Percentiles rank a stretch among this genome's conserved stretches.
Evolutionary conservation across 2,797 vertebrate genomes (phyloP).

Genomic region (Aldrovandia affinis): DNA sequence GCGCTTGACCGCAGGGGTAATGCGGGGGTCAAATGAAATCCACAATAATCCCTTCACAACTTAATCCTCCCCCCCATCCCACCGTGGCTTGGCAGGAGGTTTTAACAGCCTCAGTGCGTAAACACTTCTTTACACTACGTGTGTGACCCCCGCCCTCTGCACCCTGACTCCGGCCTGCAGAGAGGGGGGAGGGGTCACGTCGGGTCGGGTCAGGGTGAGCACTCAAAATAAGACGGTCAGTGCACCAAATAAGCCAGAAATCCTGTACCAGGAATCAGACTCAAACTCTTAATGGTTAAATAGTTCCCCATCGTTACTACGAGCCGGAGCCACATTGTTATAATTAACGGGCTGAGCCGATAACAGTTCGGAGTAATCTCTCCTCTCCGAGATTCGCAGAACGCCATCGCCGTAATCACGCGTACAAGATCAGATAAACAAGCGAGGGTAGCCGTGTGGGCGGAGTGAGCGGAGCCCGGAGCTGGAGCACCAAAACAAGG

Average conservation of each 20-base stretch:
- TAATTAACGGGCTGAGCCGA: slow-evolving; percentile 7
- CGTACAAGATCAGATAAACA: slow-evolving; percentile 9
- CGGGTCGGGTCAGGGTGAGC: not conserved
- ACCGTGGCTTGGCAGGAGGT: not conserved
- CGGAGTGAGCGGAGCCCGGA: not conserved
- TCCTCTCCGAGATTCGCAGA: slow-evolving; percentile 3
- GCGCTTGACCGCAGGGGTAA: not conserved
- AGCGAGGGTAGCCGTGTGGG: not conserved
- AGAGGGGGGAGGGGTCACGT: not conserved
- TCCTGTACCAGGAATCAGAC: not conserved
- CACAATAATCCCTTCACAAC: slow-evolving; percentile 10
- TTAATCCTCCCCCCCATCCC: not conserved
- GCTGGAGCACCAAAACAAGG: not conserved
- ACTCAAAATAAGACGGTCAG: not conserved
- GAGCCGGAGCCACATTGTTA: not conserved
- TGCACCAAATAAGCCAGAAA: not conserved
- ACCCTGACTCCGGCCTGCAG: not conserved
- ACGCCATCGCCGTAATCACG: not conserved
- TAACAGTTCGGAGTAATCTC: slow-evolving; percentile 4
- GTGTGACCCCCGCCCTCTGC: not conserved
- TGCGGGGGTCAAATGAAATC: not conserved
- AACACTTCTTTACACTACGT: not conserved
- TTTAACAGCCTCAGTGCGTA: not conserved
- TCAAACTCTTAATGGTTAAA: not conserved
- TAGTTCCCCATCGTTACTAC: not conserved